Base-by-base conservation (phyloP, 2,113 vertebrate species). In the Sula dactylatra region DNA sequence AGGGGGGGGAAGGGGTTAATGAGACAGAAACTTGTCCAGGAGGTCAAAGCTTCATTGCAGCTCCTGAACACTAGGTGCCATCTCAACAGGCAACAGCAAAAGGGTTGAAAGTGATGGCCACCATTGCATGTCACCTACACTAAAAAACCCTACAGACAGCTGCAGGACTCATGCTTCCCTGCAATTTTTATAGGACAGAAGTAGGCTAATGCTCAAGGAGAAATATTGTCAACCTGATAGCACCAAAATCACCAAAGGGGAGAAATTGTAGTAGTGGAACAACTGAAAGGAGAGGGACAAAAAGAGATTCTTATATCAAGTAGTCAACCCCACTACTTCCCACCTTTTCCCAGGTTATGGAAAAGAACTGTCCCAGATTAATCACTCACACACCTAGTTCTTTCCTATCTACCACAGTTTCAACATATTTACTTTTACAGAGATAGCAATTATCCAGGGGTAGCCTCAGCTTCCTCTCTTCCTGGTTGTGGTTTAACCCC, bases 1-100 rank as follows among this genome's bases (percentile, higher is more conserved):
- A 96, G 96, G 52, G 77, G 81, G 77, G 38, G 52, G 56, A 96
- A 96, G 52, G 77, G 81, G 77, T 87, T 95, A 91, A 93, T 89
- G 83, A 95, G 47, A 94, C n/a, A 94, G 61, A 86, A 95, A 84
- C 27, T 79, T 64, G 14, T 29, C 52, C 91, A 87, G 59, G 94
- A 71, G 56, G 47, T 34, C 81, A 89, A 89, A 94, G 78, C 61
- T 84, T 82, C 50, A 31, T 47, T 65, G 47, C 55, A 74, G 25
- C 5, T 91, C 38, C 76, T 55, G 29, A 88, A 66, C 25, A 29
- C 42, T 17, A 36, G 62, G 19, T 47, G 42, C 17, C 29, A 67
- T 34, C 59, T 89, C 64, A 80, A 69, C 25, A 73, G 22, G 45
- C 67, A 80, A 9, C 36, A 82, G 22, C 65, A 72, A 65, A 81